Evolutionary conservation across 2,113 vertebrate genomes (phyloP), one percentile per base, ranked within the genome.

Genomic region (Sinocyclocheilus rhinocerous): DNA sequence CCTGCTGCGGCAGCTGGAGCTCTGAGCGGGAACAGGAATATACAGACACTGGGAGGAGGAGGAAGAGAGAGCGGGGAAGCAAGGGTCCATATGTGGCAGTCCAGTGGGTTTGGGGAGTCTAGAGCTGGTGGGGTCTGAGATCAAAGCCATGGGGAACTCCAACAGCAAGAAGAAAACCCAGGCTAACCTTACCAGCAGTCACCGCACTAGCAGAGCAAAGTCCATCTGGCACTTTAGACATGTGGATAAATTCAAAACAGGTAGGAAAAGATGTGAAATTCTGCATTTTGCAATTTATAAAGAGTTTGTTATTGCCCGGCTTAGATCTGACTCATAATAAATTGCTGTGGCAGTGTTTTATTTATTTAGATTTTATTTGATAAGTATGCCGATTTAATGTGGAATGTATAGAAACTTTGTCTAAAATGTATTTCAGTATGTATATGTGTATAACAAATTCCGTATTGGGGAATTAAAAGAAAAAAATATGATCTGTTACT

Each of bases 121-220:
- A 81, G 84, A 91, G 22, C 84, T 11, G 84, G 83, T 86, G 70
- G 57, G 80, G 84, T 36, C 5, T 65, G 86, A 81, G 86, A 55
- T 63, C 77, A 88, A 82, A 88, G 85, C 84, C 87, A 98, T 98
- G 97, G 97, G 97, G 88, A 98, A 97, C 96, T 94, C 91, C 79
- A 90, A 96, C 92, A 96, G 95, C 93, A 97, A 96, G 95, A 96
- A 94, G 94, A 95, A 95, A 70, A 86, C 88, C 86, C 91, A 91
- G 59, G 55, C 70, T 84, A 92, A 63, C 67, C 76, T 15, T 6
- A 59, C 65, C 22, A 76, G 24, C 50, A 16, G 50, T 52, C 1
- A 52, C 50, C 50, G 24, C 48, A 29, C 70, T 75, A 90, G 33
- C 84, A 96, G 92, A 91, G 52, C 91, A 72, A 94, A 93, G 89